phyloP scores from a whole-genome alignment of 1,140 invertebrate species.

The Nephila pilipes region DNA sequence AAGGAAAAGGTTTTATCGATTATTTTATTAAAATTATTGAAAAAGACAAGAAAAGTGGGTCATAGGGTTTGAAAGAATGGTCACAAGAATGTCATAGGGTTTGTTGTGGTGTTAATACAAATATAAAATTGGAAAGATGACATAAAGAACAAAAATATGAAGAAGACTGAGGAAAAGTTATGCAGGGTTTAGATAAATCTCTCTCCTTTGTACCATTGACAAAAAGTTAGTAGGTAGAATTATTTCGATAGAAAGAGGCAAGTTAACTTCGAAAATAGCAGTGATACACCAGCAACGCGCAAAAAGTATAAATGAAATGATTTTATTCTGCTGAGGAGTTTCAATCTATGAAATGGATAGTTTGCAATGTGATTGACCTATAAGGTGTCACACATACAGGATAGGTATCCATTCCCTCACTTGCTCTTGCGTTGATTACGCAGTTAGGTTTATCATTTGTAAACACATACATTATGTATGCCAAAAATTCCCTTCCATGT shows the following conservation, averaged over 20 bases:
- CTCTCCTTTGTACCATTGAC: neutral
- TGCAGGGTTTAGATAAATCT: neutral
- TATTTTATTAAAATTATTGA: neutral
- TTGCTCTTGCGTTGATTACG: neutral
- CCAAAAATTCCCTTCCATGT: neutral
- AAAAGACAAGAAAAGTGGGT: neutral
- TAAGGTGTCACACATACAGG: neutral
- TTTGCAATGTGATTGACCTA: neutral
- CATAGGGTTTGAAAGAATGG: neutral
- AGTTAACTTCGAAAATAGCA: neutral
- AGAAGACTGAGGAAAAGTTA: neutral
- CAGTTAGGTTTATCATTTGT: neutral
- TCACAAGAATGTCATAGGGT: neutral
- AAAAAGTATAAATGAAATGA: neutral
- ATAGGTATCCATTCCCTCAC: neutral
- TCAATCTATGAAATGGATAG: neutral
- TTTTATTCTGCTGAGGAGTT: neutral
- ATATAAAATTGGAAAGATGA: neutral
- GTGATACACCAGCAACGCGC: neutral
- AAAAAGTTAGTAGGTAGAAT: neutral
- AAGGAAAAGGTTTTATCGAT: neutral
- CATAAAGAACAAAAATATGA: neutral
- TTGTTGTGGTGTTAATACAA: neutral
- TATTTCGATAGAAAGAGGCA: neutral
- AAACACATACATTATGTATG: neutral